A percentile compares a stretch with the other conserved stretches of the same genome.
Conservation (phyloP, 2,888 invertebrate genomes). For the Temnothorax ravouxi region DNA sequence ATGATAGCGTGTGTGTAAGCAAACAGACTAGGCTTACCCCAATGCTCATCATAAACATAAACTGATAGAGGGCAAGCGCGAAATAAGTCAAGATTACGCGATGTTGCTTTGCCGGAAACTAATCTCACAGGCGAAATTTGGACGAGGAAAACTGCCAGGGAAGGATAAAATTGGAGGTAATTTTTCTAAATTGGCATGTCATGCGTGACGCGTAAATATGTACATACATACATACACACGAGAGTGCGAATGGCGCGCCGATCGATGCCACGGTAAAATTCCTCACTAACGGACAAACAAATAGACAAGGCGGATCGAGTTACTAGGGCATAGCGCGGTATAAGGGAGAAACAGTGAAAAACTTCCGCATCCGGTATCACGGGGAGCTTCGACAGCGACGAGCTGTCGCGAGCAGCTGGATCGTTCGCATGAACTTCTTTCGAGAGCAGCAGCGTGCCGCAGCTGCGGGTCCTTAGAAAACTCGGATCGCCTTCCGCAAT, state of each 20-base stretch:
- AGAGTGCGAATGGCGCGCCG: constrained; percentile 24
- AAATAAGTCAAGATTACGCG: neutral
- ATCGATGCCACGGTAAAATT: constrained; percentile 60
- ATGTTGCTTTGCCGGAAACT: neutral
- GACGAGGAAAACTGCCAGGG: neutral
- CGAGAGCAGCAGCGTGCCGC: constrained; percentile 36
- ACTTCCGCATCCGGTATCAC: constrained; percentile 66
- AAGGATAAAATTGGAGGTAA: neutral
- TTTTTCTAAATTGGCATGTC: constrained; percentile 12
- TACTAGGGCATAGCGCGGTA: constrained; percentile 67
- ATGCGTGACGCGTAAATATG: neutral
- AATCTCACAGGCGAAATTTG: constrained; percentile 5
- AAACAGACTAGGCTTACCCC: constrained; percentile 17
- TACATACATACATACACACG: neutral
- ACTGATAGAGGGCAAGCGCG: constrained; percentile 17
- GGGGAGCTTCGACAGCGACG: constrained; percentile 58
- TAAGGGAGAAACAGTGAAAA: constrained; percentile 67
- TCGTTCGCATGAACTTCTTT: constrained; percentile 53
- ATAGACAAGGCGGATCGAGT: constrained; percentile 62
- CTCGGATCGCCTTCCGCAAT: constrained; percentile 49
- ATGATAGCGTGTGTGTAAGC: neutral
- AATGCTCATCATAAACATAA: constrained; percentile 26
- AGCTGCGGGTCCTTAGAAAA: constrained; percentile 51
- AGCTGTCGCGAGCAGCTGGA: constrained; percentile 49
- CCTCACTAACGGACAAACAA: constrained; percentile 48